A percentile compares a stretch with the other conserved stretches of the same genome.
Evolutionary conservation across 2,888 invertebrate genomes (phyloP).

Genomic region (Trileptium ribeirensis): DNA sequence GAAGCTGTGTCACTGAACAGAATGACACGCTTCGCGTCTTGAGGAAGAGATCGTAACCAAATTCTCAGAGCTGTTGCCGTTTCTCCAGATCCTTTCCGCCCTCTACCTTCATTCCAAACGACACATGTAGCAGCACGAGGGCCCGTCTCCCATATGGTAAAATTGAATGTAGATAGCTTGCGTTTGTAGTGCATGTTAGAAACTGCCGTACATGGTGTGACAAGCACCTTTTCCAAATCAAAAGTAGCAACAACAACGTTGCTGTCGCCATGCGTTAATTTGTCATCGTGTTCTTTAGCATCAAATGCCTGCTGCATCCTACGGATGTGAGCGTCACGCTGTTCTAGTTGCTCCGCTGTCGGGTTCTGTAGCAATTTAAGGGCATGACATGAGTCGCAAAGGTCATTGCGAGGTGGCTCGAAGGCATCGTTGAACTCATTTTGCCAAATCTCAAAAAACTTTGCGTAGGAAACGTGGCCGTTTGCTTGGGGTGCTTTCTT

Average conservation of each 20-base stretch:
- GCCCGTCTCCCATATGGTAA: background rate
- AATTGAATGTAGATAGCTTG: slow-evolving; percentile 4
- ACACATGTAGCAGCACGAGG: background rate
- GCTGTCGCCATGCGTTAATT: too few relatives aligned
- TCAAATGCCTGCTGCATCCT: background rate
- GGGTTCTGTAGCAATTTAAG: too few relatives aligned
- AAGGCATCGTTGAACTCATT: background rate
- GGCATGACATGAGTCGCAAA: background rate
- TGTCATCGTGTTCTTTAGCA: background rate
- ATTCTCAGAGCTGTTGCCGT: background rate
- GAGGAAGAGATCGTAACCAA: background rate
- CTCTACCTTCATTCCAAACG: slow-evolving; percentile 4
- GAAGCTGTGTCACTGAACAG: background rate
- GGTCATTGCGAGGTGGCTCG: background rate
- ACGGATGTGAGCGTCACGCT: background rate
- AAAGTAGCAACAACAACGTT: background rate
- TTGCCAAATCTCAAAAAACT: background rate
- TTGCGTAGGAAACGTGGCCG: background rate
- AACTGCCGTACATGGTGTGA: too few relatives aligned
- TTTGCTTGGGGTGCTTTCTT: background rate
- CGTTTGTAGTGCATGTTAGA: slow-evolving; percentile 1
- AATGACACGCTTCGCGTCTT: background rate
- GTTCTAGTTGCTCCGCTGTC: too few relatives aligned
- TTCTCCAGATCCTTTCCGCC: background rate
- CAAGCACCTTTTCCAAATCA: slow-evolving; percentile 6